A percentile compares a stretch with the other conserved stretches of the same genome.
These are phyloP conservation scores for Notodonta dromedarius DNA, from an alignment of 2,888 invertebrate genomes.

Conservation along the genomic window DNA sequence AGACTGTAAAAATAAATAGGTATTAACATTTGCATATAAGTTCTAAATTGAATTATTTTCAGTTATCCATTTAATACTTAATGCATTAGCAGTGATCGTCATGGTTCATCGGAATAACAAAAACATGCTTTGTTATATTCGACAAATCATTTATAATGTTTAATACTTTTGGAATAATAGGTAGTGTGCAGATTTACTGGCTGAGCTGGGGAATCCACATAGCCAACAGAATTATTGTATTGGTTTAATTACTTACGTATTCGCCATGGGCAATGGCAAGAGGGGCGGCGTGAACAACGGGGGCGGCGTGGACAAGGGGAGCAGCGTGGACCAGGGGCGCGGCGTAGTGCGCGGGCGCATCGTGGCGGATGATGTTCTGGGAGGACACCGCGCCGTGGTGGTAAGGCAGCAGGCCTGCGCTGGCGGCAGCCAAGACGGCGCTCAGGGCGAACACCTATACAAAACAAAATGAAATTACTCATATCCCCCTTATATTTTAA, in stretches of 20 bases:
- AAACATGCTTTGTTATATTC: too few relatives aligned
- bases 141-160: too few relatives aligned
- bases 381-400: slow-evolving; percentile 80
- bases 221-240: too few relatives aligned
- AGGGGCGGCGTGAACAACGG: slow-evolving; percentile 65
- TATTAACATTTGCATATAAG: neutral
- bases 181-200: neutral
- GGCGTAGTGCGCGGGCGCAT: slow-evolving; percentile 67
- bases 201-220: neutral
- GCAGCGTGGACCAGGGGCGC: slow-evolving; percentile 55
- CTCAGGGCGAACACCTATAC: slow-evolving; percentile 71
- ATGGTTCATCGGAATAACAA: too few relatives aligned
- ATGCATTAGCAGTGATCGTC: too few relatives aligned
- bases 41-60: too few relatives aligned
- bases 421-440: slow-evolving; percentile 80
- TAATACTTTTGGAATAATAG: neutral
- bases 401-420: slow-evolving; percentile 80
- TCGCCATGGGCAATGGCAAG: slow-evolving; percentile 61
- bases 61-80: too few relatives aligned
- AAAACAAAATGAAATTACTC: slow-evolving; percentile 19
- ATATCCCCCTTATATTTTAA: neutral
- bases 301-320: slow-evolving; percentile 59
- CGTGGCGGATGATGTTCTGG: slow-evolving; percentile 79
- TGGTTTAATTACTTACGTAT: slow-evolving; percentile 58
- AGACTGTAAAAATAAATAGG: slow-evolving; percentile 60